Base-by-base conservation (phyloP, 2,797 vertebrate genomes). In the Rhyacichthys aspro region DNA sequence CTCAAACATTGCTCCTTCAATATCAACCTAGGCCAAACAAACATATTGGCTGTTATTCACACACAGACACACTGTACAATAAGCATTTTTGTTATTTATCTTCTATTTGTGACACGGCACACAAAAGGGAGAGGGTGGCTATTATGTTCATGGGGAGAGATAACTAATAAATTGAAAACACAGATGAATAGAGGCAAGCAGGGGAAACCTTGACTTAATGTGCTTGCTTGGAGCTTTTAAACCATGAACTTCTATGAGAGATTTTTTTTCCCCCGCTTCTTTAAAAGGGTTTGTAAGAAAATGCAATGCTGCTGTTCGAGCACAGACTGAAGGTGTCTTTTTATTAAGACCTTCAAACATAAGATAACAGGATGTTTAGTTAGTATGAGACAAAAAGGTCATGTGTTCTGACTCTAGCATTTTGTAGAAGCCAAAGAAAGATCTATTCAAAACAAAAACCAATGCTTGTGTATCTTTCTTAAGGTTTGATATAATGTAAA, bases 191-290 rank as follows among this genome's bases (percentile, higher is more conserved):
- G 39, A 67, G 34, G 33, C 43, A 56, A 37, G 23, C 11, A 42
- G 15, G 61, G 46, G 70, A 52, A 63, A 65, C 72, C 67, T 78
- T 81, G 60, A 72, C 63, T 69, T 66, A 39, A 39, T 65, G 44
- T 52, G 44, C 34, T 68, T 38, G 2, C 58, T 44, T 16, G 28
- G 23, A 71, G 69, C 63, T 23, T 9, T 52, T 56, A 37, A n/a
- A 45, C 19, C 32, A 12, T 47, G 43, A 62, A 67, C 50, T 59
- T 60, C 60, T 3, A 33, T 37, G 52, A 44, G 43, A 74, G 37
- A 69, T 43, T 45, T 52, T 80, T 55, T 59, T 14, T 56, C 43
- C 57, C 38, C 8, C 28, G 39, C 61, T 71, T 53, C 57, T 67
- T 69, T 69, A 65, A 66, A 38, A 69, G 9, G 47, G 55, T 65